Base-by-base conservation (phyloP, 2,797 vertebrate species). In the Nothura maculosa region DNA sequence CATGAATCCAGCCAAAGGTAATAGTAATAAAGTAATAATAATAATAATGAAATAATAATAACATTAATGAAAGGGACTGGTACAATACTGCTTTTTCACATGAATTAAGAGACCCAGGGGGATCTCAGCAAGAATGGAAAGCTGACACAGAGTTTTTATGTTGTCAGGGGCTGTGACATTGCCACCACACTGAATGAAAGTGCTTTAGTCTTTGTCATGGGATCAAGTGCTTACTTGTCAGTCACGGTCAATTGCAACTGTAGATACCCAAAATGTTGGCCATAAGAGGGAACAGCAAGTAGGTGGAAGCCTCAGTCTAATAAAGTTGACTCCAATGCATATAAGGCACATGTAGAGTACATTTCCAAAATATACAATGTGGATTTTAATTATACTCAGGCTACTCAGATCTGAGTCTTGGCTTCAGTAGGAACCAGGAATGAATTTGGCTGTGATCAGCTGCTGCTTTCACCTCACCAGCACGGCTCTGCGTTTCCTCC, bases 291-390 rank as follows among this genome's bases (percentile, higher is more conserved):
- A 77, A 89, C 36, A 13, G 63, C 16, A 67, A 63, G 10, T 74
- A 52, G 30, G 30, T 55, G 54, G 30, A 55, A 79, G 5, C 7
- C 32, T 92, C 52, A 54, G 50, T 52, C 38, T 73, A 77, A 54
- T 27, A 63, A 32, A 1, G 2, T n/a, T 61, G 36, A 72, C 25
- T 10, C 70, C 32, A 70, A 42, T 20, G 36, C 13, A 57, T 14
- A 1, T n/a, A 64, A 74, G 74, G 28, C 7, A 73, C 27, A 70
- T 0, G 1, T 2, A 9, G 9, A 48, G 17, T 4, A 0, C 27
- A 47, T 73, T 86, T 90, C 30, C 30, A 67, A 5, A 54, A 28
- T 20, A 58, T 40, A 6, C 7, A 7, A 57, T 63, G 48, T 11
- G 73, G 0, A 76, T 92, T 92, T 74, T 42, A 79, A 50, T 58